Conservation (phyloP, 1,140 invertebrate genomes). For the Heterodera schachtii region DNA sequence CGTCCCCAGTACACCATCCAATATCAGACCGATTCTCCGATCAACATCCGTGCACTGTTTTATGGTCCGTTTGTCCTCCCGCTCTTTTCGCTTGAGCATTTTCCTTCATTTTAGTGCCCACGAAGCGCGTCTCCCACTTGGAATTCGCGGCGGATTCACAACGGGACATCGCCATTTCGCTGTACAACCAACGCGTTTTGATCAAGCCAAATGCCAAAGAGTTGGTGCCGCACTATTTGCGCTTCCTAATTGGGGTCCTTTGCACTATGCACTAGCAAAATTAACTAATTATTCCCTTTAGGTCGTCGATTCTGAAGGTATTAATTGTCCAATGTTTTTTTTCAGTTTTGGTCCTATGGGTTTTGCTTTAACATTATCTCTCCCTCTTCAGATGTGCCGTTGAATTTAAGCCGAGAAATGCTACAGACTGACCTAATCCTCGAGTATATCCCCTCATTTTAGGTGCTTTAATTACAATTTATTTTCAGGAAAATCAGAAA, state of each 20-base stretch:
- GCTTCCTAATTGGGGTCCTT: conserved; percentile 74
- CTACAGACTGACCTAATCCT: conserved; percentile 90
- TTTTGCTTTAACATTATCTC: too few relatives aligned
- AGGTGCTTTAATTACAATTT: conserved; percentile 6
- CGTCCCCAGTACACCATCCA: conserved; percentile 67
- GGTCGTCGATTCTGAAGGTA: conserved; percentile 11
- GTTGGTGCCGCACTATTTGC: conserved; percentile 49
- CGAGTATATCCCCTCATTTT: conserved; percentile 70
- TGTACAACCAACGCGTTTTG: conserved; percentile 74
- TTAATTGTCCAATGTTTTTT: background rate
- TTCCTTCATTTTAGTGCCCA: conserved; percentile 11
- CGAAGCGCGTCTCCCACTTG: conserved; percentile 75
- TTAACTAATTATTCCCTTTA: background rate
- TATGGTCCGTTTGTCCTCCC: conserved; percentile 77
- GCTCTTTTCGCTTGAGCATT: too few relatives aligned
- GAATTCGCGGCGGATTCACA: conserved; percentile 81
- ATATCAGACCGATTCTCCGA: conserved; percentile 79
- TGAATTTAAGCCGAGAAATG: conserved; percentile 91
- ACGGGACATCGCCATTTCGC: conserved; percentile 76
- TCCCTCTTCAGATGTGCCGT: conserved; percentile 78
- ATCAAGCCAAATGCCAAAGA: conserved; percentile 58
- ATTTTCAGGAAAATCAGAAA: conserved; percentile 77
- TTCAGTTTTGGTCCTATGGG: too few relatives aligned
- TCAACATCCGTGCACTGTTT: conserved; percentile 85
- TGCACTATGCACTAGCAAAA: background rate